Evolutionary conservation across 2,797 vertebrate genomes (phyloP).

Genomic region (Chloroceryle inda): DNA sequence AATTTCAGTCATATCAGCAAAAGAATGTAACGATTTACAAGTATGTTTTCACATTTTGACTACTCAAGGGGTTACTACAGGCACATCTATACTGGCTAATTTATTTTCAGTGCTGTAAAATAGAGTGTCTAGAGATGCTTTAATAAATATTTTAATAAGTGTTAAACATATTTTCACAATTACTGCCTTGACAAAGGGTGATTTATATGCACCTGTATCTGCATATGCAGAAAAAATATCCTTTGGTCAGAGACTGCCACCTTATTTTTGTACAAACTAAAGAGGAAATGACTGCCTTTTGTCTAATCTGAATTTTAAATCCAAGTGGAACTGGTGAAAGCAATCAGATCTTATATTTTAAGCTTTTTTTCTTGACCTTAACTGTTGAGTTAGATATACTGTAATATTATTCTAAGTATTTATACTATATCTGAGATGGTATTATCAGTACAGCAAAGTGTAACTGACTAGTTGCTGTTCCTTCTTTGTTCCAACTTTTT

Average conservation of each 20-base stretch:
- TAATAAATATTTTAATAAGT: conserved; percentile 61
- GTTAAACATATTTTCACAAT: background rate
- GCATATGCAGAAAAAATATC: background rate
- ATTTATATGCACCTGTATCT: conserved; percentile 30
- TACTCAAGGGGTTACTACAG: conserved; percentile 6
- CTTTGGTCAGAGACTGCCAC: background rate
- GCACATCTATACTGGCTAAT: conserved; percentile 11
- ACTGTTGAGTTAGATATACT: background rate
- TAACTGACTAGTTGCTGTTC: background rate
- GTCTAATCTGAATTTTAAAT: conserved; percentile 28
- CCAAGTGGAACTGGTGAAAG: background rate
- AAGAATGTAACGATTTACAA: conserved; percentile 36
- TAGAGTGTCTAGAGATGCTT: conserved; percentile 19
- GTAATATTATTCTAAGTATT: background rate
- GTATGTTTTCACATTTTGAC: background rate
- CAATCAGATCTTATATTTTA: background rate
- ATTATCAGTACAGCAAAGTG: background rate
- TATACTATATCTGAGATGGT: background rate
- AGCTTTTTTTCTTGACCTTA: background rate
- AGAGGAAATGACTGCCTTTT: conserved; percentile 12
- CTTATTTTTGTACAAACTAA: background rate
- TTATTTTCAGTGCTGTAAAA: conserved; percentile 35
- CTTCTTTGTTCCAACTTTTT: background rate
- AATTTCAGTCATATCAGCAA: conserved; percentile 40
- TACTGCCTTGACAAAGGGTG: background rate